Percentiles rank a stretch among this genome's conserved stretches.
Conservation (phyloP, 2,113 vertebrate species). For the Chiloscyllium plagiosum region DNA sequence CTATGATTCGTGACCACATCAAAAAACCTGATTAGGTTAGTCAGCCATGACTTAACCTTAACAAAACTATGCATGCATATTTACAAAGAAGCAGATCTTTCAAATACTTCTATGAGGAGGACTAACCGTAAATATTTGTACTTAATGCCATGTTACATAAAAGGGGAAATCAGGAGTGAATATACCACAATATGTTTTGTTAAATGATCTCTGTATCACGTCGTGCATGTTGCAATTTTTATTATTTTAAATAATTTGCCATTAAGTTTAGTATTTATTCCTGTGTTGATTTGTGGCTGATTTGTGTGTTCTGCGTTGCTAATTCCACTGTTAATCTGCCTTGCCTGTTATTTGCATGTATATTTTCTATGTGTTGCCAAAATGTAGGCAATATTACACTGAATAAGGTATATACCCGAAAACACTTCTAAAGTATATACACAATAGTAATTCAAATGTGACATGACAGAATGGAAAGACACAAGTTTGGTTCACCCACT, state of each 20-base stretch:
- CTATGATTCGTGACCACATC: neutral
- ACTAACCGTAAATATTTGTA: neutral
- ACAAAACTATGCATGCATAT: neutral
- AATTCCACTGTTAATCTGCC: neutral
- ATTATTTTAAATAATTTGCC: neutral
- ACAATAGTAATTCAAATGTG: neutral
- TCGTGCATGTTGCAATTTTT: constrained; percentile 2
- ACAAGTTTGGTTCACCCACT: neutral
- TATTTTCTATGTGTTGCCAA: constrained; percentile 25
- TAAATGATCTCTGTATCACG: neutral
- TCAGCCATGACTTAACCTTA: neutral
- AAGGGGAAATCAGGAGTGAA: neutral
- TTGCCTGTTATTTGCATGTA: neutral
- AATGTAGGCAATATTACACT: neutral
- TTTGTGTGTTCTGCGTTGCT: neutral
- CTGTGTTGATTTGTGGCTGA: neutral
- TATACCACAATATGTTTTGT: neutral
- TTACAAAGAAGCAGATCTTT: neutral
- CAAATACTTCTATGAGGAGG: neutral
- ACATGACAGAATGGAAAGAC: neutral
- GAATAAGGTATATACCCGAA: neutral
- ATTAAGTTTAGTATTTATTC: neutral
- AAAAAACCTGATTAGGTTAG: neutral
- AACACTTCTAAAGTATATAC: neutral
- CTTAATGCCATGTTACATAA: neutral